Evolutionary conservation across 2,797 vertebrate genomes (phyloP).

Genomic region (Helostoma temminkii): DNA sequence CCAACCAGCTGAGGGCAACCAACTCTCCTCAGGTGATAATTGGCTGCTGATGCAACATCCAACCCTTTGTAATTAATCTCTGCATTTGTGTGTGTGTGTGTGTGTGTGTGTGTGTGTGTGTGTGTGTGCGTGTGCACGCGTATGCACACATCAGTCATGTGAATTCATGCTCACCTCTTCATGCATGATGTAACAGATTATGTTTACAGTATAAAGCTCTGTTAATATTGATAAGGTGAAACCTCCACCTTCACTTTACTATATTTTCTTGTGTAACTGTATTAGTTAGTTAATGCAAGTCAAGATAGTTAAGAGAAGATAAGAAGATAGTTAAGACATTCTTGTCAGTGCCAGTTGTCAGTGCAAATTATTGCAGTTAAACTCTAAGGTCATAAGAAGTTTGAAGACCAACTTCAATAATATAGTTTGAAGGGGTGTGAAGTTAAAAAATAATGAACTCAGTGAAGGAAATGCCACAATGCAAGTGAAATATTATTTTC

Average conservation of each 20-base stretch:
- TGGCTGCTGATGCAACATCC: conserved; percentile 77
- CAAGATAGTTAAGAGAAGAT: too few relatives aligned
- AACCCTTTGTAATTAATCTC: conserved; percentile 66
- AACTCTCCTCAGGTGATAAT: conserved; percentile 79
- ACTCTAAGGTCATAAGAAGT: background rate
- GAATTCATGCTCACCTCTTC: conserved; percentile 25
- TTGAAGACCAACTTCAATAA: background rate
- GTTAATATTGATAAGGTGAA: background rate
- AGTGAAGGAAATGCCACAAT: background rate
- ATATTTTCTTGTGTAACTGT: background rate
- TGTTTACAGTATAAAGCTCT: conserved; percentile 22
- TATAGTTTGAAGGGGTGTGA: background rate
- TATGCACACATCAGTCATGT: too few relatives aligned
- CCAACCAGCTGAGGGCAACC: conserved; percentile 48
- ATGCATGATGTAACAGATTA: conserved; percentile 29
- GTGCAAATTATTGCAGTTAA: background rate
- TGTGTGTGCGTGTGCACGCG: conserved; percentile 8
- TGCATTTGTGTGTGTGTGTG: conserved; percentile 31
- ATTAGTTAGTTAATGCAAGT: too few relatives aligned
- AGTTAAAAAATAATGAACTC: background rate
- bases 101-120: conserved; percentile 34
- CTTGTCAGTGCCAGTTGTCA: background rate
- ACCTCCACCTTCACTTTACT: background rate
- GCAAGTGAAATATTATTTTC: background rate
- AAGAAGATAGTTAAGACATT: background rate